Conservation (phyloP, 2,888 invertebrate species). For the Diarsia dahlii region DNA sequence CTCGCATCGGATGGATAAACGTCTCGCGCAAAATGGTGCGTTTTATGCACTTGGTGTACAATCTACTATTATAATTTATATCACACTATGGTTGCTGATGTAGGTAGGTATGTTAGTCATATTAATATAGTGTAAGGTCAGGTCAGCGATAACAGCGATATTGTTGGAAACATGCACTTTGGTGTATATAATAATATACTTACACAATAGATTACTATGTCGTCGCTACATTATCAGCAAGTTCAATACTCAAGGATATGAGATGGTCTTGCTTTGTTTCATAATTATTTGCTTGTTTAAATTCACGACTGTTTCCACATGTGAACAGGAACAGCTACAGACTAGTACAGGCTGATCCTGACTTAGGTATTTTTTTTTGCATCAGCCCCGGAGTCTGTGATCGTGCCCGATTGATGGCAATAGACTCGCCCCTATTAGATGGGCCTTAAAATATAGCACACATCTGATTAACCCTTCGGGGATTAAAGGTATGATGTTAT, state of each 20-base stretch:
- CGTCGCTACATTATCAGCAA: slow-evolving; percentile 33
- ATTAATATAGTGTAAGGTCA: slow-evolving; percentile 47
- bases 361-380: background rate
- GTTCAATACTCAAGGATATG: slow-evolving; percentile 50
- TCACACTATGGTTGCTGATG: background rate
- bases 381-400: too few species aligned
- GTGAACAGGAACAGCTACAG: too few species aligned
- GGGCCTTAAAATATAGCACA: too few species aligned
- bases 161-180: slow-evolving; percentile 37
- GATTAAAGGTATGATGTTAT: too few species aligned
- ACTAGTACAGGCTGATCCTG: too few species aligned
- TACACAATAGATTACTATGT: slow-evolving; percentile 21
- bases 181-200: background rate
- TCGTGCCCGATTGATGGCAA: too few species aligned
- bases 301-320: background rate
- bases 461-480: too few species aligned
- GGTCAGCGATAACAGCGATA: slow-evolving; percentile 48
- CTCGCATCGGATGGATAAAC: too few species aligned
- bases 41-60: too few species aligned
- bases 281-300: slow-evolving; percentile 5
- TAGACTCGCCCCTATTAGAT: too few species aligned
- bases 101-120: slow-evolving; percentile 14
- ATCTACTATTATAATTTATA: too few species aligned
- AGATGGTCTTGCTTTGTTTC: slow-evolving; percentile 13
- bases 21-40: too few species aligned